Base-by-base conservation (phyloP, 2,888 invertebrate species). In the Lasioglossum villosulum region DNA sequence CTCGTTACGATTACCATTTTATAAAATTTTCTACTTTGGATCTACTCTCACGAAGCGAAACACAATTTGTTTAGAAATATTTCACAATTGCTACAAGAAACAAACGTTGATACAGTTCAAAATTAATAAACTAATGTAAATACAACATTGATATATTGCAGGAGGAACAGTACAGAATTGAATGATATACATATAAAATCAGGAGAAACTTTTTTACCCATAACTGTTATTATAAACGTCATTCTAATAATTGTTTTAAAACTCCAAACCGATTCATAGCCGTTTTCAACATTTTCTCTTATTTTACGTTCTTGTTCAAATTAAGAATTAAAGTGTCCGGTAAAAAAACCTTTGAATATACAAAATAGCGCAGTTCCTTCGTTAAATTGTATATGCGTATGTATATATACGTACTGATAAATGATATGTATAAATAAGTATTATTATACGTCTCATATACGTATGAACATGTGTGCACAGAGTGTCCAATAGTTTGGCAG, bases 321-420 rank as follows among this genome's bases (percentile, higher is more conserved):
- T 71, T 34, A 59, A 8, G 37, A 37, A 34, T 39, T n/a, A 70
- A 83, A 72, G 52, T 23, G 19, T 56, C 12, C 56, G n/a, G 56
- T 56, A 23, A n/a, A 10, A 70, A 70, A 71, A 66, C 48, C 19
- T 86, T 48, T 37, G 72, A 75, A 76, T 75, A 78, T 70, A 78
- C 37, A 72, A 73, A 82, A 80, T 39, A 52, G 56, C 42, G 75
- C 63, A 74, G 75, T 59, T 83, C 63, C 68, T 75, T 63, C 75
- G 77, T 80, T 80, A 63, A 56, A 85, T 85, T 78, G 42, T 76
- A 87, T 88, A 74, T 86, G 80, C 86, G 78, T 59, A 56, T 56
- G 56, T 37, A 74, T 56, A 74, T 85, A 79, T 79, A 85, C 75
- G 80, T 85, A 85, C 37, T 34, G 42, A 77, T 52, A 70, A 45